Base-by-base conservation (phyloP, 2,113 vertebrate genomes). In the Bubo blakistoni region DNA sequence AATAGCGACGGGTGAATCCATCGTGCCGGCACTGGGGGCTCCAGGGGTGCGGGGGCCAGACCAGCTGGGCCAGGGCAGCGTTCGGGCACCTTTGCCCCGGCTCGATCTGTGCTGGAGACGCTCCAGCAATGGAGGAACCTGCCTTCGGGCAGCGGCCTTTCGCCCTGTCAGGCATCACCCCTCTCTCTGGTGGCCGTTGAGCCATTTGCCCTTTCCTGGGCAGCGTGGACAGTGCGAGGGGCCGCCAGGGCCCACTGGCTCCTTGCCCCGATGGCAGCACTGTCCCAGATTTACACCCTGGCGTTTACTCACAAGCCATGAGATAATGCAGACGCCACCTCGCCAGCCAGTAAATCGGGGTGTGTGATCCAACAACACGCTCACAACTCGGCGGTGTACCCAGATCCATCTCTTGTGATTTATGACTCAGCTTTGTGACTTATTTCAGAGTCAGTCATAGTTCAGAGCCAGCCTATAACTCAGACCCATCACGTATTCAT, bases 401-500 rank as follows among this genome's bases (percentile, higher is more conserved):
- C 93, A 44, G 54, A 77, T 80, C 85, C 69, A 30, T 74, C 91
- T 67, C 79, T 21, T 5, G 15, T 96, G 97, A 97, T 94, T 95
- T 90, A 94, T 61, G 22, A 16, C 74, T 94, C 92, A 36, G 52
- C 67, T 52, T 44, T 44, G 69, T 94, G 96, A 92, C 95, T 95
- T 83, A 95, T 95, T 83, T 93, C 11, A 16, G 19, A 94, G 90
- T 72, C 96, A 92, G 89, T 74, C 94, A 79, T 46, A 89, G 97
- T 92, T 96, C 80, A 80, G 72, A 92, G 93, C 38, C 86, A 80
- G 2, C 77, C 94, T 18, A 70, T 96, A 92, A 89, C 86, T 97
- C 91, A 96, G 92, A 79, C 27, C 72, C 80, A 47, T 83, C 92
- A 76, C 6, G 4, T 85, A 95, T 91, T 86, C 85, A 70, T 89